A percentile compares a stretch with the other conserved stretches of the same genome.
phyloP scores from a whole-genome alignment of 53 echinoderm and acorn worm genomes.

The Patiria pectinifera region DNA sequence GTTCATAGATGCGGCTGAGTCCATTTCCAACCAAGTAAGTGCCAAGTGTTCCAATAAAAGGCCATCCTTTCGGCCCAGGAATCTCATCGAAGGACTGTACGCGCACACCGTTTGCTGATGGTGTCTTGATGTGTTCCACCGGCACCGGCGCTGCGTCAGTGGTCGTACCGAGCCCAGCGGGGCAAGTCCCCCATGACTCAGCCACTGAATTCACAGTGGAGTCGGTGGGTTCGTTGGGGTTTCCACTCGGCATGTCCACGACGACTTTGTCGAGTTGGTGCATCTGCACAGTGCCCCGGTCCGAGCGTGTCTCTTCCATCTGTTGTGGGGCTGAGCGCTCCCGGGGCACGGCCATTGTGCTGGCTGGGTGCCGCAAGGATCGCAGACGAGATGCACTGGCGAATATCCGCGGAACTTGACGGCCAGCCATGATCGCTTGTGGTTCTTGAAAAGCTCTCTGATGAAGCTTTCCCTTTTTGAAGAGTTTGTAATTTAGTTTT shows the following conservation, averaged over 20 bases:
- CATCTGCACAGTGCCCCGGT: conserved; percentile 22
- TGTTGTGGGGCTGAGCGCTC: conserved; percentile 14
- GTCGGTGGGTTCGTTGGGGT: not conserved
- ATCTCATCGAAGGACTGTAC: conserved; percentile 82
- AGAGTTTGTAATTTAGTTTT: not conserved
- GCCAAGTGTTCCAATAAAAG: conserved; percentile 84
- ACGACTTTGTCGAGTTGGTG: conserved; percentile 24
- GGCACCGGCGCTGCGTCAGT: not conserved
- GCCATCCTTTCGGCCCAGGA: conserved; percentile 94
- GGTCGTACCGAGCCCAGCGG: conserved; percentile 1
- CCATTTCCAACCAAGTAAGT: conserved; percentile 88
- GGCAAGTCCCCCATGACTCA: conserved; percentile 35
- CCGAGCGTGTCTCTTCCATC: conserved; percentile 8
- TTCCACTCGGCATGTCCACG: not conserved
- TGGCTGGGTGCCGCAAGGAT: conserved; percentile 3
- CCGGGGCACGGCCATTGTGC: conserved; percentile 45
- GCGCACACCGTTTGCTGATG: not conserved
- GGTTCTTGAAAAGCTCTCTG: not conserved
- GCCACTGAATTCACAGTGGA: not conserved
- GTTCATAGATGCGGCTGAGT: conserved; percentile 86
- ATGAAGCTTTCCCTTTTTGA: not conserved
- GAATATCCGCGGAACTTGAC: conserved; percentile 34
- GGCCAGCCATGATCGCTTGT: conserved; percentile 14
- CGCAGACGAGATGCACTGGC: conserved; percentile 32
- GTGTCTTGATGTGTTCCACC: not conserved